Evolutionary conservation across 2,797 vertebrate genomes (phyloP).

Genomic region (Oreortyx pictus): DNA sequence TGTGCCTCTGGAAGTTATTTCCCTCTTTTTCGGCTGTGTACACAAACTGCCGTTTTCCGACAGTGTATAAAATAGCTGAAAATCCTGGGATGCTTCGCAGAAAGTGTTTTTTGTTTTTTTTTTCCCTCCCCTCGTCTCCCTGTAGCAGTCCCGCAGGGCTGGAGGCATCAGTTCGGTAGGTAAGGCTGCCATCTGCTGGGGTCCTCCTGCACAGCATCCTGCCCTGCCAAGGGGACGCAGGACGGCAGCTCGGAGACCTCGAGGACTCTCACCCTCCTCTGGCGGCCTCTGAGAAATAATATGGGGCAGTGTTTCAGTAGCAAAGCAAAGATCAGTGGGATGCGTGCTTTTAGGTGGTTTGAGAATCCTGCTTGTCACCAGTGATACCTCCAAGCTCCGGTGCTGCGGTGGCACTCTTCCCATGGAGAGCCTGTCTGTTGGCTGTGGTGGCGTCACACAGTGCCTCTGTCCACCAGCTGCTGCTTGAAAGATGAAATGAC

Average conservation of each 20-base stretch:
- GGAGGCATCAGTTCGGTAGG: not conserved
- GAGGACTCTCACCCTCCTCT: not conserved
- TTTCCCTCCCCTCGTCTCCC: accelerated
- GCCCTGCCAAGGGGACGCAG: not conserved
- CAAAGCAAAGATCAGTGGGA: not conserved
- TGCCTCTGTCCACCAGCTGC: accelerated
- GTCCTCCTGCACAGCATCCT: not conserved
- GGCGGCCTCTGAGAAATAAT: not conserved
- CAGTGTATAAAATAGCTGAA: not conserved
- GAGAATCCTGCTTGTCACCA: not conserved
- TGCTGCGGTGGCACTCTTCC: accelerated
- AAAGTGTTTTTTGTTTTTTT: not conserved
- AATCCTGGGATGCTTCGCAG: not conserved
- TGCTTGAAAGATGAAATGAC: not conserved
- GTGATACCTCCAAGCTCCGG: accelerated
- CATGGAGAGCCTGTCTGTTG: accelerated
- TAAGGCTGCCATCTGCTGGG: conserved; percentile 69
- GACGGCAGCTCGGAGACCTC: not conserved
- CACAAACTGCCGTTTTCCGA: not conserved
- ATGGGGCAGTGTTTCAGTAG: not conserved
- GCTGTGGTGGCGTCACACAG: accelerated
- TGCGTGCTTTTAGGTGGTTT: not conserved
- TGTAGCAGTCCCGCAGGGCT: accelerated
- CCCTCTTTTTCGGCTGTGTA: not conserved
- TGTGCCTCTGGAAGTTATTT: not conserved